Base-by-base conservation (phyloP, 2,888 invertebrate genomes). In the Apamea anceps region DNA sequence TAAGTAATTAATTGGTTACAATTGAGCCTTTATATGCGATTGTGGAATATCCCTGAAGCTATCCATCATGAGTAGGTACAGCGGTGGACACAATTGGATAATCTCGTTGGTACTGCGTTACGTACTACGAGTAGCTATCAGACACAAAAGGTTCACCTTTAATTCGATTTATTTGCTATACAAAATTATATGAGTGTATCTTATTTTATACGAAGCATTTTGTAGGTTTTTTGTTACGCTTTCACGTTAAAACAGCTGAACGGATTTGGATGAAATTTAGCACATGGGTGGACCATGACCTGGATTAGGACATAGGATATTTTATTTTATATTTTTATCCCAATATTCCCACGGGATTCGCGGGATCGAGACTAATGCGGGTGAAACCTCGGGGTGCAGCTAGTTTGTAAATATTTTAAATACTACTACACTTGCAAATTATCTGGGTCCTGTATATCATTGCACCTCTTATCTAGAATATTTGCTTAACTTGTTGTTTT, bases 1-100 rank as follows among this genome's bases (percentile, higher is more conserved):
- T 76, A 68, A 82, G 72, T 82, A 82, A 89, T 79, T 88, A 84
- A 60, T 82, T 74, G 10, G 63, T 72, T 68, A 81, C 86, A 88
- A 87, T 83, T 83, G 79, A 77, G 80, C 74, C 62, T 76, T 70
- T 82, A 76, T 75, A 67, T 63, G 70, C 62, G 45, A 76, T 79
- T 86, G 80, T 85, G 71, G 85, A 82, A 82, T 81, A 82, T 79
- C 75, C 75, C 67, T 79, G 67, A 79, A 77, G 76, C 75, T 85
- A 79, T 63, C 68, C 67, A 79, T 76, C 77, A 81, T 63, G 68
- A 80, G 86, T n/a, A n/a, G n/a, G n/a, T 72, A 80, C 66, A 48
- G 66, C 68, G 54, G 51, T 82, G 42, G 63, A 74, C 76, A 81
- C 78, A 81, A 88, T 80, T 81, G 81, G 78, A 85, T 85, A 85